Percentiles rank a stretch among this genome's conserved stretches.
Evolutionary conservation across 2,888 invertebrate genomes (phyloP).

Genomic region (Aquatica leii): DNA sequence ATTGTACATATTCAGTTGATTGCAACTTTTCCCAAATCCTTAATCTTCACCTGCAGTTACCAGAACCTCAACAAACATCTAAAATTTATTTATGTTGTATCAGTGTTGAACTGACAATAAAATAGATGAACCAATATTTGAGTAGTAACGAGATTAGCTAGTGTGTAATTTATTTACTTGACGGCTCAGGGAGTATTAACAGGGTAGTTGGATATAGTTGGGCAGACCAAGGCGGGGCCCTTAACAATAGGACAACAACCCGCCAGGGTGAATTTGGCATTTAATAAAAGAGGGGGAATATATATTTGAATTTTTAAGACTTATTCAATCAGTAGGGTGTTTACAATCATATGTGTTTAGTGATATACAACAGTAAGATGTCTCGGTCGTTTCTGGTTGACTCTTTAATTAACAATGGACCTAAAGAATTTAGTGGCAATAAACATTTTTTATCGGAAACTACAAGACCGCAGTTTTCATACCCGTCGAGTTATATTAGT

Average conservation of each 20-base stretch:
- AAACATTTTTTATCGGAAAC: slow-evolving; percentile 60
- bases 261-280: slow-evolving; percentile 48
- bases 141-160: slow-evolving; percentile 50
- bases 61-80: slow-evolving; percentile 6
- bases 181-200: slow-evolving; percentile 44
- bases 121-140: slow-evolving; percentile 51
- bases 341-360: slow-evolving; percentile 24
- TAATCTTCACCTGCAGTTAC: slow-evolving; percentile 2
- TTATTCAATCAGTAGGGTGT: slow-evolving; percentile 41
- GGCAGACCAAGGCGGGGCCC: slow-evolving; percentile 54
- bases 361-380: slow-evolving; percentile 65
- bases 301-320: slow-evolving; percentile 45
- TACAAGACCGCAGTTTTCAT: slow-evolving; percentile 67
- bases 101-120: slow-evolving; percentile 24
- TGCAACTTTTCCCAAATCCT: too few relatives aligned
- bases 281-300: slow-evolving; percentile 51
- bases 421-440: slow-evolving; percentile 60
- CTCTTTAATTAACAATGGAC: slow-evolving; percentile 75
- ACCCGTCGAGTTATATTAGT: slow-evolving; percentile 70
- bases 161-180: slow-evolving; percentile 55
- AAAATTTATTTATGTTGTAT: slow-evolving; percentile 23
- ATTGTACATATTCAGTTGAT: too few relatives aligned
- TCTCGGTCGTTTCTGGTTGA: slow-evolving; percentile 85
- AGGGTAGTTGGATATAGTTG: slow-evolving; percentile 47
- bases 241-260: slow-evolving; percentile 51